Evolutionary conservation across 1,140 invertebrate species (phyloP), one percentile per base, ranked within the genome.

Genomic region (Macrosteles quadrilineatus): DNA sequence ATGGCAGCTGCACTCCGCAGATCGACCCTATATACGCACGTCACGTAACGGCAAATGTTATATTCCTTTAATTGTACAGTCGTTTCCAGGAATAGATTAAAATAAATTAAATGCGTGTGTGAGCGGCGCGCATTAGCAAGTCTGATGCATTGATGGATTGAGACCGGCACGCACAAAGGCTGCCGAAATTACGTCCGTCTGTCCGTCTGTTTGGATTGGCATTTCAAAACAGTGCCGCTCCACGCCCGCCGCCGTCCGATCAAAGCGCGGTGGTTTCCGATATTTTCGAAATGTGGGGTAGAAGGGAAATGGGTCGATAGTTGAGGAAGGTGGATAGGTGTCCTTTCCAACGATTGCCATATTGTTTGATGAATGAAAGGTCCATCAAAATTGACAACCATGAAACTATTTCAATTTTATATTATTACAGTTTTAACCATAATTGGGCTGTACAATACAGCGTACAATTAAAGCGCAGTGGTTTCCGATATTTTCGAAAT

Each of bases 11-110:
- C n/a, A n/a, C n/a, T n/a, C n/a, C 55, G 14, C 21, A 29, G 55
- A 59, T 59, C 55, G 27, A 14, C 55, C 4, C 55, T 59, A 59
- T 59, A 59, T 59, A 59, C 21, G 21, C 55, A 14, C 55, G 4
- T 59, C 55, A 59, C 55, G 55, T 66, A 66, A 23, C 27, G 19
- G 63, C 32, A 66, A 66, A 43, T 66, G 30, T 66, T 66, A 66
- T 66, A 43, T 66, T 66, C 63, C 23, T 66, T 66, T 66, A 66
- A 66, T 66, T 66, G 63, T 66, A 66, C 40, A 66, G 40, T 43
- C 63, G 32, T 40, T 40, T 43, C 32, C 32, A 2, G 9, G 63
- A 66, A 66, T 66, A 66, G 32, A 66, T 66, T 66, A 66, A 66
- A 66, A 66, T 66, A 66, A 66, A 66, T 66, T 66, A 66, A 66